phyloP scores from a whole-genome alignment of 2,797 vertebrate genomes.

The Sebastes trivittatus region DNA sequence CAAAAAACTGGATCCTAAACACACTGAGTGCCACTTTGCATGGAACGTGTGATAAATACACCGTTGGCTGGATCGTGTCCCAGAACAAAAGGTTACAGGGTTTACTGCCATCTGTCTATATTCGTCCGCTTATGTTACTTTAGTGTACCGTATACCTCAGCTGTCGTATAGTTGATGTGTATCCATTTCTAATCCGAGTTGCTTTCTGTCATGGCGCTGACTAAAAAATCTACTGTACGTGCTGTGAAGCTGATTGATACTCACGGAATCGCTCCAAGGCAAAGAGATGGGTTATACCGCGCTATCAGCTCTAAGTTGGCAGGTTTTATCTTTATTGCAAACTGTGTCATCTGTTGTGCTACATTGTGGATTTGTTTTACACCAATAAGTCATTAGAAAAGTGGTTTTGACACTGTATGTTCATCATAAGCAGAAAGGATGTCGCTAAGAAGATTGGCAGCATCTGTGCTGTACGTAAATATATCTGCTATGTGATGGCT shows the following conservation, averaged over 20 bases:
- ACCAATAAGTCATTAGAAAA: neutral
- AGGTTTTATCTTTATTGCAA: neutral
- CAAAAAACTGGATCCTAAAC: neutral
- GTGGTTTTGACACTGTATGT: neutral
- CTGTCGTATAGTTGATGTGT: conserved; percentile 26
- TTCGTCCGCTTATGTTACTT: conserved; percentile 49
- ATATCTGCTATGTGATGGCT: neutral
- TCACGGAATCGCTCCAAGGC: neutral
- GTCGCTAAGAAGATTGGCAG: neutral
- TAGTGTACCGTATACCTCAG: conserved; percentile 26
- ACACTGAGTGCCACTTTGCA: conserved; percentile 11
- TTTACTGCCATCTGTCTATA: conserved; percentile 63
- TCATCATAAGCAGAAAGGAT: neutral
- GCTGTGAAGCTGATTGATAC: conserved; percentile 2
- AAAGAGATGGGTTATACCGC: neutral
- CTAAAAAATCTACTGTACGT: conserved; percentile 8
- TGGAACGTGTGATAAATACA: conserved; percentile 17
- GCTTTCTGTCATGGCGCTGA: neutral
- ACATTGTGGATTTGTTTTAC: neutral
- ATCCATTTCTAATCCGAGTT: conserved; percentile 26
- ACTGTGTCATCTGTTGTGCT: neutral
- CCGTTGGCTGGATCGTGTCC: conserved; percentile 30
- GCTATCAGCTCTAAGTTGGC: neutral
- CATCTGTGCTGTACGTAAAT: neutral
- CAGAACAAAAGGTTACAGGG: conserved; percentile 69